Base-by-base conservation (phyloP, 2,113 vertebrate genomes). In the Nettapus auritus region DNA sequence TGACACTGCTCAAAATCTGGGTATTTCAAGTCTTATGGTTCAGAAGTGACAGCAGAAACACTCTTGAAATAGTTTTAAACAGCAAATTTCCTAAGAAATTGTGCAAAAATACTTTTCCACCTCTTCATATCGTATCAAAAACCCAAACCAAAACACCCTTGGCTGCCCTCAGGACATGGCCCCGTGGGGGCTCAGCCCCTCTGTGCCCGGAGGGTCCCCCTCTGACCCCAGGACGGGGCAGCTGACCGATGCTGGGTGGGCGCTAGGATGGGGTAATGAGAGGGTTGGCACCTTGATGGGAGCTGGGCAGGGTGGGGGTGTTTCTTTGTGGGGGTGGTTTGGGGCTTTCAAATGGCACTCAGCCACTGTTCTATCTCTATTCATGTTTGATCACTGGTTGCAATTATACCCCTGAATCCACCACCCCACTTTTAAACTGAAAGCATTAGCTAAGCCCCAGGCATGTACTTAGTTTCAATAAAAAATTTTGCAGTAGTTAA, bases 261-360 rank as follows among this genome's bases (percentile, higher is more conserved):
- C 38, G 42, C 22, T 2, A 11, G 81, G 8, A 8, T 16, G 0
- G 14, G 52, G 69, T 8, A 29, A 33, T 57, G 1, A 0, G 2
- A 10, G 80, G 66, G 50, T 25, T 52, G 50, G 50, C 23, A 52
- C 50, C 50, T 48, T 48, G 21, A 48, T 48, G 46, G 46, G 46
- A 48, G 46, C 46, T 48, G 20, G 46, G 52, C 22, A 46, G 21
- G 3, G 5, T 5, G 25, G 36, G 50, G 50, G 14, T 18, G 20
- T 21, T 28, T 56, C 52, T 75, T 67, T 19, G 25, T 6, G 25
- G 26, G 20, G 23, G 36, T 44, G 59, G 15, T 26, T 67, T 29
- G 31, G 1, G 5, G 44, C 19, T 71, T 48, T 44, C 2, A 42
- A 57, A 13, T 5, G 11, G 5, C 48, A 42, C 2, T 4, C 26